Evolutionary conservation across 2,888 invertebrate genomes (phyloP), one percentile per base, ranked within the genome.

Genomic region (Amphipyra berbera): DNA sequence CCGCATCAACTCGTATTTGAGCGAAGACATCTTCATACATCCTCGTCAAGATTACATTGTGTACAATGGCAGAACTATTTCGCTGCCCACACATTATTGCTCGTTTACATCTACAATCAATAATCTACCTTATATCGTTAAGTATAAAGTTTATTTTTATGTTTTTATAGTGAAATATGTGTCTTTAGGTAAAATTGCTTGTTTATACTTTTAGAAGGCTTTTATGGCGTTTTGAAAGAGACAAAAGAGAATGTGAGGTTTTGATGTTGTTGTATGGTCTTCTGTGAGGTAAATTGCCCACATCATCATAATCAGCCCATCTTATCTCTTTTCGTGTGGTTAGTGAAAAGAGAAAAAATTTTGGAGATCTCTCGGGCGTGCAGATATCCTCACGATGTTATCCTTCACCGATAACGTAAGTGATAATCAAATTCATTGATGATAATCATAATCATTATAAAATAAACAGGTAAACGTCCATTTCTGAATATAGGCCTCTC

Each of bases 11-110:
- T 30, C 30, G 30, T 2, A 7, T 6, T 6, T 6, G 6, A 7
- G 30, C 30, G 33, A 47, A 42, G 15, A 9, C 8, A 9, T 47
- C 27, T 83, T 84, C 74, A 4, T 27, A 68, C 61, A 76, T 82
- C 76, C 45, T 42, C 40, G 76, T 42, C 48, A 38, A 63, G 48
- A 72, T 61, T 71, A 82, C 78, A 80, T 79, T 84, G 83, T 83
- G 73, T 71, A 77, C 79, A 81, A 82, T 75, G 68, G 70, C 79
- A 68, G 76, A 82, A 78, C 83, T 72, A 82, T 80, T 76, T 78
- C 70, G 67, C 75, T 68, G 64, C 81, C 86, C 80, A 81, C 86
- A 74, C 84, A 61, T 45, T 49, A 57, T 52, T 12, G n/a, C 12
- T 14, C 10, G 33, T 13, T 21, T 14, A 2, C 1, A 42, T 1